Evolutionary conservation across 2,888 invertebrate genomes (phyloP), one percentile per base, ranked within the genome.

Genomic region (Cerceris ruficornis): DNA sequence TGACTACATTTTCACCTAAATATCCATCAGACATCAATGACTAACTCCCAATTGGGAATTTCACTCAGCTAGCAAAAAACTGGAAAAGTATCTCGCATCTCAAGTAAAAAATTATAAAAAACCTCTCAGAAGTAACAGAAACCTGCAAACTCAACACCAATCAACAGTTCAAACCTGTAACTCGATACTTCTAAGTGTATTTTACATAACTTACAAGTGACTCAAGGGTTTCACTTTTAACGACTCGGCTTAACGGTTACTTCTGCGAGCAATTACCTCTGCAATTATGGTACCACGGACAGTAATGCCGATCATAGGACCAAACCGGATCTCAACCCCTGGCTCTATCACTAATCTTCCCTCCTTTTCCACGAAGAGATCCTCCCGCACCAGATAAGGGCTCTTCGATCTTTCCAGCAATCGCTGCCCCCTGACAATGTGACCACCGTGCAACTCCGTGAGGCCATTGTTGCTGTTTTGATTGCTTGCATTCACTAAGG

Each of bases 291-390:
- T 95, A 86, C 99, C 99, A 89, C 97, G 95, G 59, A 99, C 96
- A 42, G 98, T 98, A 90, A 99, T 96, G 80, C 99, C 99, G 87
- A 97, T 95, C 93, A 98, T 98, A 2, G 98, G 97, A 6, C 97
- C 96, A 92, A 99, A 98, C 86, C 96, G 95, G 69, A 99, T 93
- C 88, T 96, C 96, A 0, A 98, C 98, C 41, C 99, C 99, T 13
- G 98, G 95, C 91, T 98, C 98, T 74, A 99, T 95, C 69, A 96
- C 94, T 87, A 99, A 93, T 88, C 96, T 96, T 0, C 96, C 97
- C 79, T 95, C 95, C 82, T 94, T 94, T 87, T 96, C 96, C 66
- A 98, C 94, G 86, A 96, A 94, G 73, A 98, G 93, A 93, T 98
- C 97, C 90, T 96, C 96, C 79, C 96, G 94, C 39, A 97, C 93